Evolutionary conservation across 2,797 vertebrate species (phyloP), one percentile per base, ranked within the genome.

Genomic region (Semaprochilodus insignis): DNA sequence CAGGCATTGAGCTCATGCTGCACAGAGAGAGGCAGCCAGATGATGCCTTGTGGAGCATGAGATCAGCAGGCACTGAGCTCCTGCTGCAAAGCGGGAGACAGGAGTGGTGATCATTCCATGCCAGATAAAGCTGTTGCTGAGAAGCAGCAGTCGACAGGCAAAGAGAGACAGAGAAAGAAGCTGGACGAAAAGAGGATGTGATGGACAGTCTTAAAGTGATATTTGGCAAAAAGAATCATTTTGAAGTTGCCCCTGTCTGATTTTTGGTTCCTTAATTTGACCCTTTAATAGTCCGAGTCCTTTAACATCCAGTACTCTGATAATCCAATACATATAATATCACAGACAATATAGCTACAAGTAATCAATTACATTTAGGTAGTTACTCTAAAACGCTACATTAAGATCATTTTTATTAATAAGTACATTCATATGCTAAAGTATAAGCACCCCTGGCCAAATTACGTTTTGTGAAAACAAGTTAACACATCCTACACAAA

Each of bases 181-280:
- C 59, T 78, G 73, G 63, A 79, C 57, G 62, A 78, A 52, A 15
- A 63, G 62, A 60, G 25, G 67, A 59, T 17, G 19, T 13, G 17
- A 6, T 44, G 62, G 81, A 19, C 25, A 10, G 87, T 83, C 85
- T 84, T 63, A 63, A 63, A 65, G 62, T 17, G 27, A 34, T 34
- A 31, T 65, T 34, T 6, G 62, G 62, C 27, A 14, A 65, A 65
- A 65, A 65, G 7, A 16, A 0, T 17, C 1, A 6, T 63, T 63
- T 31, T 31, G 1, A 59, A 8, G 27, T 62, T 78, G 84, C 70
- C 86, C 76, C 16, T 16, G 0, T 44, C 15, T 23, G 23, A 7
- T 72, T 52, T 25, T 75, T 59, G 1, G 19, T 23, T 6, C 21
- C 2, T 4, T 55, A 19, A 17, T 19, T 16, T 19, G 6, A 17